phyloP scores from a whole-genome alignment of 2,888 invertebrate species.

The Zaprionus obscuricornis region DNA sequence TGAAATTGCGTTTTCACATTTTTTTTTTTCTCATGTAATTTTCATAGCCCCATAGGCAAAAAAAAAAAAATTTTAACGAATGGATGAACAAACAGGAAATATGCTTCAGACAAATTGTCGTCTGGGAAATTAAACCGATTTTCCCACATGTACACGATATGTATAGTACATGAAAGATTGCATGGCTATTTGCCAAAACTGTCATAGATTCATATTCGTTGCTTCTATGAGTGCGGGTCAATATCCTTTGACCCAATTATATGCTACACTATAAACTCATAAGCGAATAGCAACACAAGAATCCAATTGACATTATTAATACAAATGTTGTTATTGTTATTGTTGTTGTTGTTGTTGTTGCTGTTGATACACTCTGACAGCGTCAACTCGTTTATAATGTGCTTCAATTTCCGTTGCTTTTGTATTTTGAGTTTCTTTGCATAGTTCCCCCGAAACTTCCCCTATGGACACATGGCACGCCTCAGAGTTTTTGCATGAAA shows the following conservation, averaged over 20 bases:
- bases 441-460: slow-evolving; percentile 25
- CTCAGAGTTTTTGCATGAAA: slow-evolving; percentile 57
- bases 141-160: slow-evolving; percentile 16
- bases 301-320: slow-evolving; percentile 63
- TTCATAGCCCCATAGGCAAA: slow-evolving; percentile 11
- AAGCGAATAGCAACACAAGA: slow-evolving; percentile 33
- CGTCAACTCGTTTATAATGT: slow-evolving; percentile 60
- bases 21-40: slow-evolving; percentile 3
- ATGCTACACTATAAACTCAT: slow-evolving; percentile 49
- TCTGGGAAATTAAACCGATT: slow-evolving; percentile 38
- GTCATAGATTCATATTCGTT: slow-evolving; percentile 12
- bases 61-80: slow-evolving; percentile 27
- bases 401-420: slow-evolving; percentile 67
- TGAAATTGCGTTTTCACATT: slow-evolving; percentile 27
- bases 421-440: slow-evolving; percentile 42
- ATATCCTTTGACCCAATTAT: slow-evolving; percentile 82
- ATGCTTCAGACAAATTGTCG: slow-evolving; percentile 51
- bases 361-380: slow-evolving; percentile 22
- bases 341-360: slow-evolving; percentile 30
- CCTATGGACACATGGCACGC: slow-evolving; percentile 44
- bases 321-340: slow-evolving; percentile 28
- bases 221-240: slow-evolving; percentile 76
- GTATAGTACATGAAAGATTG: not conserved
- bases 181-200: slow-evolving; percentile 47
- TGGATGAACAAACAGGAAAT: slow-evolving; percentile 32